Evolutionary conservation across 2,888 invertebrate genomes (phyloP), one percentile per base, ranked within the genome.

Genomic region (Dysmachus trigonus): DNA sequence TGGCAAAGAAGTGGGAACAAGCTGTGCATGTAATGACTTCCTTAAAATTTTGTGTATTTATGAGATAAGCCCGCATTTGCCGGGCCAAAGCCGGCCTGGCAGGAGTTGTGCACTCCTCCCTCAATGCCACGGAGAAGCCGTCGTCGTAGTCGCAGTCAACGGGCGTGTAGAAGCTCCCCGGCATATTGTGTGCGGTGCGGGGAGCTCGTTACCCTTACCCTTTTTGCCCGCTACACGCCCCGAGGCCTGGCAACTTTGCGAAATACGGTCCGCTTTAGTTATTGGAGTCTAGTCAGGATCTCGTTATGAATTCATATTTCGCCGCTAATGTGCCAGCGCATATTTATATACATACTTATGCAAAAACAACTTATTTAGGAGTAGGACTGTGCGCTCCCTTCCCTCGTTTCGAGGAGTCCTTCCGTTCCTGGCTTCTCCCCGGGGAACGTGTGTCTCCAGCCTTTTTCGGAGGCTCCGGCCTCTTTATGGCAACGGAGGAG

Each of bases 281-380:
- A 86, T 86, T 86, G 85, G 85, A 86, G 86, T 85, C 85, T 86
- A 85, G 85, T 85, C 86, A 85, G 86, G 86, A 86, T 85, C 85
- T 86, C 85, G 86, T 86, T 86, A 86, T 85, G 86, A 86, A 86
- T 86, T 85, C 86, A 85, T 74, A 86, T 86, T 86, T 81, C 47
- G 79, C 53, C 81, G 85, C 81, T 86, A 85, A 86, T 86, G 85
- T 86, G 77, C 85, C 53, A 33, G 77, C 72, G 83, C 83, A 85
- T 85, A 84, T 85, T 79, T 79, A 79, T 79, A 79, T 79, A 79
- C 79, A 79, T 79, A 79, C 79, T 79, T 79, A 79, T 79, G 84
- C 85, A 84, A 77, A 85, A 71, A 86, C 77, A 86, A 82, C 73
- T 86, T 82, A 82, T 86, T 86, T 79, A 62, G 79, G 79, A 35